Conservation (phyloP, 1,140 invertebrate genomes). For the Archivesica marissinica region DNA sequence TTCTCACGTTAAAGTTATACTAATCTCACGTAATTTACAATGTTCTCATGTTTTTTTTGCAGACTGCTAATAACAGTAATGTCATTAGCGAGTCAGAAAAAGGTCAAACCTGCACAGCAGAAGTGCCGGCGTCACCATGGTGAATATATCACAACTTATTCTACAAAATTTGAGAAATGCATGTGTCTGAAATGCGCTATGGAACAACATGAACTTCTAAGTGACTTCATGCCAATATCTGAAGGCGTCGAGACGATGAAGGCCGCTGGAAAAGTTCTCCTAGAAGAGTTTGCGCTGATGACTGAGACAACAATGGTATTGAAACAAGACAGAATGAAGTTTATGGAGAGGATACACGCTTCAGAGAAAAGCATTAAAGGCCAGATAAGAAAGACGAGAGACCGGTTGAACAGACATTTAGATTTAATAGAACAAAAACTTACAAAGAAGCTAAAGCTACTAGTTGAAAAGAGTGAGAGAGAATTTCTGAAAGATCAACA, state of each 20-base stretch:
- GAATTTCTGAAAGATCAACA: conserved; percentile 46
- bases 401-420: conserved; percentile 42
- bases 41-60: not conserved
- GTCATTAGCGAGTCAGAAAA: not conserved
- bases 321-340: conserved; percentile 23
- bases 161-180: conserved; percentile 25
- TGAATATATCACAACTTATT: conserved; percentile 35
- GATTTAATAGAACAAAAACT: conserved; percentile 54
- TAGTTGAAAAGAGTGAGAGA: conserved; percentile 36
- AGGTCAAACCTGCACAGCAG: not conserved
- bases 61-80: not conserved
- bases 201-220: conserved; percentile 40
- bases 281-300: conserved; percentile 19
- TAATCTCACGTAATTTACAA: too few species aligned
- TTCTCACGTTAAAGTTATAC: too few species aligned
- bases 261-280: conserved; percentile 19
- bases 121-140: conserved; percentile 43
- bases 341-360: conserved; percentile 3
- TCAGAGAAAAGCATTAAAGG: conserved; percentile 46
- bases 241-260: conserved; percentile 40
- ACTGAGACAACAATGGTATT: conserved; percentile 20
- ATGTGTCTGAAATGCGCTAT: conserved; percentile 60
- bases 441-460: conserved; percentile 19
- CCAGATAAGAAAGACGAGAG: conserved; percentile 24
- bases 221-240: conserved; percentile 58